phyloP scores from a whole-genome alignment of 1,140 invertebrate genomes.

The Metaphire vulgaris region DNA sequence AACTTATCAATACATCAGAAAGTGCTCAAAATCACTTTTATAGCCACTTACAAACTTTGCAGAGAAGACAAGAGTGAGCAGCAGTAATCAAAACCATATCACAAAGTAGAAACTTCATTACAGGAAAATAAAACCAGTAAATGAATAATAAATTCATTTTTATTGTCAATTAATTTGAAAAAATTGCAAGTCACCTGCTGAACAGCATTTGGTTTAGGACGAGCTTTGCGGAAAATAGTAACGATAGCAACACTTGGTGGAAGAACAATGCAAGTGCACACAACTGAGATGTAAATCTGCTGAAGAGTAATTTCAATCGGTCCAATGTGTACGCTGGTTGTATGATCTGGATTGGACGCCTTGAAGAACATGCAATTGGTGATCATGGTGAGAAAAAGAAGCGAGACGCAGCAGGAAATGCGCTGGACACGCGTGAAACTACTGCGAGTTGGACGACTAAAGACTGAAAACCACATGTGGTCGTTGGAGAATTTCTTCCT shows the following conservation, averaged over 20 bases:
- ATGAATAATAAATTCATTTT: no score
- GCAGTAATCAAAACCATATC: no score
- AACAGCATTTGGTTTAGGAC: constrained; percentile 29
- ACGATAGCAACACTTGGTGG: constrained; percentile 46
- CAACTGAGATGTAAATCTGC: constrained; percentile 44
- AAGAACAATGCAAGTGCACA: constrained; percentile 46
- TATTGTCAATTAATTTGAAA: no score
- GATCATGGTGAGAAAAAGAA: constrained; percentile 52
- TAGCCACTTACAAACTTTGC: no score
- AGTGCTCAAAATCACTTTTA: no score
- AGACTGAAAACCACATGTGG: constrained; percentile 51
- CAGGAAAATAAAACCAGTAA: no score
- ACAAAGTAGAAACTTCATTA: no score
- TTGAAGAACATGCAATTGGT: constrained; percentile 54
- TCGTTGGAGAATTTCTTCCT: constrained; percentile 52
- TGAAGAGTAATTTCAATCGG: constrained; percentile 40
- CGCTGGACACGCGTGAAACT: constrained; percentile 52
- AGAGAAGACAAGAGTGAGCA: no score
- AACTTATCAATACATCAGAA: no score
- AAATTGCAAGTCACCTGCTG: no score
- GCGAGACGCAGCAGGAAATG: constrained; percentile 49
- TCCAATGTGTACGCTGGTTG: constrained; percentile 34
- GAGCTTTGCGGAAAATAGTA: constrained; percentile 44
- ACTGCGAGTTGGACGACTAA: constrained; percentile 48
- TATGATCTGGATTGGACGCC: constrained; percentile 22